These are phyloP conservation scores for Drosophila atripex DNA, from an alignment of 2,888 invertebrate species.

Conservation along the genomic window DNA sequence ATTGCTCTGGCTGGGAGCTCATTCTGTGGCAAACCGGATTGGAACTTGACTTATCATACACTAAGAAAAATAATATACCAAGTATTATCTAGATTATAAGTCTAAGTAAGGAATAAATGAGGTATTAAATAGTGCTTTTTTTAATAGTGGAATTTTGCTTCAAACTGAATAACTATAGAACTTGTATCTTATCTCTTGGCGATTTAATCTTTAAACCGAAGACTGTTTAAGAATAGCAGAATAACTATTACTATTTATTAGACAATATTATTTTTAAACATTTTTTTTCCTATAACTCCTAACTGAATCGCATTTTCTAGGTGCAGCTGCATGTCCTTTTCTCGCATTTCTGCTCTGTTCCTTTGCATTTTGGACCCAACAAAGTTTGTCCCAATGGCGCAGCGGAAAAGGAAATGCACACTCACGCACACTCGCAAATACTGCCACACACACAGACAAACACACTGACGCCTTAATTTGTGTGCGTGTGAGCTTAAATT, in stretches of 20 bases:
- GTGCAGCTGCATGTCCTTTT: constrained; percentile 10
- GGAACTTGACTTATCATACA: constrained; percentile 78
- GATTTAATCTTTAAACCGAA: too few relatives aligned
- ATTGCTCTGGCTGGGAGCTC: constrained; percentile 8
- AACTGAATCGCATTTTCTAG: background rate
- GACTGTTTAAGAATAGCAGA: too few relatives aligned
- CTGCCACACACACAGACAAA: background rate
- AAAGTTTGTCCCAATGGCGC: constrained; percentile 57
- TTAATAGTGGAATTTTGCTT: too few relatives aligned
- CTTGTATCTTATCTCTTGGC: too few relatives aligned
- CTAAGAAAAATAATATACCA: constrained; percentile 6
- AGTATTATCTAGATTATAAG: background rate
- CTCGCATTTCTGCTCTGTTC: constrained; percentile 12
- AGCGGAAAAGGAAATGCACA: constrained; percentile 77
- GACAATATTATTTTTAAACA: too few relatives aligned
- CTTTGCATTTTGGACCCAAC: constrained; percentile 29
- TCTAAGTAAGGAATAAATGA: background rate
- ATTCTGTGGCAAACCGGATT: constrained; percentile 70
- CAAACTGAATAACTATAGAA: too few relatives aligned
- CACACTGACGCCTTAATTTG: constrained; percentile 14
- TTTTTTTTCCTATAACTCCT: too few relatives aligned
- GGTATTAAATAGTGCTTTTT: too few relatives aligned
- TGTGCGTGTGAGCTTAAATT: constrained; percentile 52
- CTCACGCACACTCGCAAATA: background rate
- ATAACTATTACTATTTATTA: too few relatives aligned